Evolutionary conservation across 1,140 invertebrate species (phyloP).

Genomic region (Eufriesea mexicana): DNA sequence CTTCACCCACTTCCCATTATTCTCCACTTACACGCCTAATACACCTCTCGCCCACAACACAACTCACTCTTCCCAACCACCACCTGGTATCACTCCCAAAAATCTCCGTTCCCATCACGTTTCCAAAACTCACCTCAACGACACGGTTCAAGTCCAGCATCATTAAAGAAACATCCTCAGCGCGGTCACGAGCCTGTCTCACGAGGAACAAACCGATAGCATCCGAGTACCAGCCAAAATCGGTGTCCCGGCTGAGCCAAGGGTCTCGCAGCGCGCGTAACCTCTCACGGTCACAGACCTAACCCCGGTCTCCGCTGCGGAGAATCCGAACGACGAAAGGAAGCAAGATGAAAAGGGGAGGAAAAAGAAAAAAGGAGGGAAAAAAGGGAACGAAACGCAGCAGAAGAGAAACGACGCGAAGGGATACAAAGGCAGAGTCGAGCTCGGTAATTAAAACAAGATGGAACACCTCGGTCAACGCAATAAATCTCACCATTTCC

Average conservation of each 20-base stretch:
- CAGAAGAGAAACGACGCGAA: constrained; percentile 2
- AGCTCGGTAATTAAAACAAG: constrained; percentile 70
- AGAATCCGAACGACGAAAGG: background rate
- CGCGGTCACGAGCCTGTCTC: background rate
- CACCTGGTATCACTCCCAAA: no score
- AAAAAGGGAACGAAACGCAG: background rate
- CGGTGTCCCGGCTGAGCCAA: no score
- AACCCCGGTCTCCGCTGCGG: background rate
- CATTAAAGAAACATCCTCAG: background rate
- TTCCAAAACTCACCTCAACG: no score
- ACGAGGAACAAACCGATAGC: constrained; percentile 19
- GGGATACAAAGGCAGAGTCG: constrained; percentile 8
- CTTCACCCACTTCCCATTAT: no score
- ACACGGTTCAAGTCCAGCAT: background rate
- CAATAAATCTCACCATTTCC: constrained; percentile 69
- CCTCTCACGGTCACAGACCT: background rate
- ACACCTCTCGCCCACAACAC: no score
- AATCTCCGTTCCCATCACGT: background rate
- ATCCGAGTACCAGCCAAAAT: constrained; percentile 14
- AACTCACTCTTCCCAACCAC: no score
- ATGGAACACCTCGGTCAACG: constrained; percentile 66
- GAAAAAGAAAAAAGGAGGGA: background rate
- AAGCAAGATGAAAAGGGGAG: background rate
- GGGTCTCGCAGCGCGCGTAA: no score
- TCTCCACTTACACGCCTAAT: no score